Conservation (phyloP, 2,888 invertebrate genomes). For the Caenorhabditis sp. region DNA sequence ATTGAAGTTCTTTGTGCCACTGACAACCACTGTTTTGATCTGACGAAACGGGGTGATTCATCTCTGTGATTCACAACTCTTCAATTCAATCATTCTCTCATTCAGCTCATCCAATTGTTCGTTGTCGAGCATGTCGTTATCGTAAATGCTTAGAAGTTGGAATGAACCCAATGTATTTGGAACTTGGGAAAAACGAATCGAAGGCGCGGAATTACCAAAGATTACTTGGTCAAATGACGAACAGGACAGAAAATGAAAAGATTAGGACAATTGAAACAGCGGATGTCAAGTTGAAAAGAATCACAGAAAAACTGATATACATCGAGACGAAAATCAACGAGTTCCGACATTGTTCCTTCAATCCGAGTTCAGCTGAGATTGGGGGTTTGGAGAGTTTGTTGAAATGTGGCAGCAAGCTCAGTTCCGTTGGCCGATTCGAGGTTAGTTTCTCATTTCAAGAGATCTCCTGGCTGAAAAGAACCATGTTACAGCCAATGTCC, state of each 20-base stretch:
- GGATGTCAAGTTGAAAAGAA: neutral
- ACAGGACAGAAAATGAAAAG: neutral
- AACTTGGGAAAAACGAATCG: too few species aligned
- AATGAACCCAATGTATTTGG: slow-evolving; percentile 8
- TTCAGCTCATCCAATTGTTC: slow-evolving; percentile 44
- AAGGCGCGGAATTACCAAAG: too few species aligned
- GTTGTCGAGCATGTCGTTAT: slow-evolving; percentile 56
- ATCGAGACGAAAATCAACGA: too few species aligned
- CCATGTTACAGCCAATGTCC: slow-evolving; percentile 34
- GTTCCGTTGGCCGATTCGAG: neutral
- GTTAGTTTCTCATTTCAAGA: too few species aligned
- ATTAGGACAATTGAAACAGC: neutral
- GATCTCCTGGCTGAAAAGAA: too few species aligned
- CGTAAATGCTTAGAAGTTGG: slow-evolving; percentile 48
- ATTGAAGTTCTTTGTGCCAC: slow-evolving; percentile 30
- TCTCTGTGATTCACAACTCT: too few species aligned
- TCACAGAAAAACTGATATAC: neutral
- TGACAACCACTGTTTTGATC: slow-evolving; percentile 54
- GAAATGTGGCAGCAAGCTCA: neutral
- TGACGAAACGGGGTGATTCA: slow-evolving; percentile 26
- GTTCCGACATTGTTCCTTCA: neutral
- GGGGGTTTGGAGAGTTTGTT: too few species aligned
- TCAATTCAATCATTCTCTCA: neutral
- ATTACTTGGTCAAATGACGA: neutral
- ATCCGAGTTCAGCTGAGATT: neutral